Evolutionary conservation across 2,888 invertebrate genomes (phyloP).

Genomic region (Sinelater perroti): DNA sequence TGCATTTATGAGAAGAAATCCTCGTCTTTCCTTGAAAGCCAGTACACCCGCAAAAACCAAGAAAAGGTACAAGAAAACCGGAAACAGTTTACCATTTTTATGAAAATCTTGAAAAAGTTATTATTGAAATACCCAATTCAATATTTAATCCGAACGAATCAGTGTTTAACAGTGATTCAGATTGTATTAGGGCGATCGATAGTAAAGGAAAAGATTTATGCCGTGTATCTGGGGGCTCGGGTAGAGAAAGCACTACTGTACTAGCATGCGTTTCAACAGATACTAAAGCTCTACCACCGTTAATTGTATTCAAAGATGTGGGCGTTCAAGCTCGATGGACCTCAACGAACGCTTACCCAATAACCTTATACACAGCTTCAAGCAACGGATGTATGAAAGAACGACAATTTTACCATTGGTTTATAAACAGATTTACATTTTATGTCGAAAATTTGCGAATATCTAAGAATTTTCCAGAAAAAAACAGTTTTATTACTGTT

Average conservation of each 20-base stretch:
- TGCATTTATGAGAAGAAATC: constrained; percentile 30
- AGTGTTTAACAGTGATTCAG: constrained; percentile 37
- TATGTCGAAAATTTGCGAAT: background rate
- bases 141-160: constrained; percentile 41
- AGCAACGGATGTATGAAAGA: constrained; percentile 44
- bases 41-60: constrained; percentile 18
- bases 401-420: constrained; percentile 32
- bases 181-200: constrained; percentile 40
- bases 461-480: background rate
- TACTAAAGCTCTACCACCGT: constrained; percentile 37
- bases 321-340: constrained; percentile 36
- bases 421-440: constrained; percentile 11
- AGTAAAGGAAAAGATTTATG: constrained; percentile 38
- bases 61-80: constrained; percentile 32
- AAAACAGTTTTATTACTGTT: background rate
- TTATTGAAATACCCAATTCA: constrained; percentile 6
- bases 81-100: constrained; percentile 39
- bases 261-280: constrained; percentile 41
- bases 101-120: constrained; percentile 22
- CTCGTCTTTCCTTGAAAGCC: constrained; percentile 34
- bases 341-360: constrained; percentile 29
- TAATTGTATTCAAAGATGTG: constrained; percentile 44
- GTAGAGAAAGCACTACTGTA: constrained; percentile 40
- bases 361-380: constrained; percentile 40
- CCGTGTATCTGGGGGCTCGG: constrained; percentile 40